Base-by-base conservation (phyloP, 2,113 vertebrate genomes). In the Odocoileus virginianus region DNA sequence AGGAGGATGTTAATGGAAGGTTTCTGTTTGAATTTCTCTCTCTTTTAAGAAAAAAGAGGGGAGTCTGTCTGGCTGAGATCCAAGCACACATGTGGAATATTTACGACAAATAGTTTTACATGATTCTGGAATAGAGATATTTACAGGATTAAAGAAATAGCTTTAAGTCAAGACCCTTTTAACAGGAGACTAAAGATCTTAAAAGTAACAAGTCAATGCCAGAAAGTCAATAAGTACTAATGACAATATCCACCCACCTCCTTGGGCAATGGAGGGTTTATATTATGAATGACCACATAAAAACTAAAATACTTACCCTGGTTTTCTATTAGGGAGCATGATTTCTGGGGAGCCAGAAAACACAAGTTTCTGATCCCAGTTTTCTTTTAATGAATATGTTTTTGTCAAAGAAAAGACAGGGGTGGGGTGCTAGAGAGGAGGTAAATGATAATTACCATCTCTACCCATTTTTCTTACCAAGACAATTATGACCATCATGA, bases 401-500 rank as follows among this genome's bases (percentile, higher is more conserved):
- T 96, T 82, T 40, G 92, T 54, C 81, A 92, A 94, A 97, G 64
- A 64, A 95, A 95, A 95, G 25, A 64, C 92, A 79, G 40, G 27
- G 50, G 17, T 50, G 11, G 8, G 36, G 27, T 45, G 40, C 82
- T 17, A 2, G 95, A 76, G n/a, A 27, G 23, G 23, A 3, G 25
- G 57, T 8, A 74, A 67, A 94, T 71, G 36, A 90, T 33, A 92
- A 86, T 0, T 61, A 55, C 16, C 33, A 12, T 58, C 76, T 28
- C 0, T 84, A 95, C 57, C 0, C 1, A 45, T 52, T 91, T 82
- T 60, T 96, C 99, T 99, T 99, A 99, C 99, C 99, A n/a, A 99
- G 98, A 98, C 99, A 99, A 98, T 99, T 99, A 98, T 99, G 99
- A 96, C 99, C 99, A 50, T 99, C 99, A 3, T 99, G 99, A 84